phyloP scores from a whole-genome alignment of 1,140 invertebrate species.

The Aculops lycopersici region DNA sequence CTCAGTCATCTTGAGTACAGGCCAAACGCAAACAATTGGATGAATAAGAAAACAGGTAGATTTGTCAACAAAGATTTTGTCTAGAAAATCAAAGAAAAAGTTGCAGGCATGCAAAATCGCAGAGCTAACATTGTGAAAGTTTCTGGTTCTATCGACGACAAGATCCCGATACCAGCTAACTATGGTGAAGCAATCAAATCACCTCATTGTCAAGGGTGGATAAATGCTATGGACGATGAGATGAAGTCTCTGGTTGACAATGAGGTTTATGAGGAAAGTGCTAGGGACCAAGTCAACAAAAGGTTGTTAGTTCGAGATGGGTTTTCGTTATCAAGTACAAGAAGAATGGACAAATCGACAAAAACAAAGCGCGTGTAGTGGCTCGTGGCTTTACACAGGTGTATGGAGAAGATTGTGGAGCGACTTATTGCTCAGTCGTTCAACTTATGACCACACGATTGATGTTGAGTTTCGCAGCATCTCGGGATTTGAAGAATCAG shows the following conservation, averaged over 20 bases:
- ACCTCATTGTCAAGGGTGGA: too few species aligned
- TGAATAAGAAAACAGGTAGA: too few species aligned
- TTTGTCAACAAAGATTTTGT: too few species aligned
- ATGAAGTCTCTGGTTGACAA: constrained; percentile 14
- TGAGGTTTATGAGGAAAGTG: constrained; percentile 14
- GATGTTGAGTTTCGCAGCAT: constrained; percentile 11
- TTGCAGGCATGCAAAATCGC: too few species aligned
- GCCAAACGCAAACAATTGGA: too few species aligned
- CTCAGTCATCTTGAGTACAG: too few species aligned
- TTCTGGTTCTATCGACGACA: too few species aligned
- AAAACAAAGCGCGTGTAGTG: constrained; percentile 15
- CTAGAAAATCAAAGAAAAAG: too few species aligned
- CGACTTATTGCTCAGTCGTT: constrained; percentile 15
- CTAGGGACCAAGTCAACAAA: constrained; percentile 10
- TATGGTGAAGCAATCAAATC: too few species aligned
- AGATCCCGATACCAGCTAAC: too few species aligned
- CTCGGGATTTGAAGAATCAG: constrained; percentile 11
- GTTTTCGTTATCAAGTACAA: constrained; percentile 15
- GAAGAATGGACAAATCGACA: constrained; percentile 10
- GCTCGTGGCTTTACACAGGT: constrained; percentile 15
- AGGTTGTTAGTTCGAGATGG: constrained; percentile 12
- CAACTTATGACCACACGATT: constrained; percentile 13
- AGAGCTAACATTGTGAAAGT: too few species aligned
- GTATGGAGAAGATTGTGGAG: constrained; percentile 14
- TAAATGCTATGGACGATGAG: constrained; percentile 15